These are phyloP conservation scores for Hydrozoanthus tunicans DNA, from an alignment of 64 coral and sea anemone species.

Conservation along the genomic window DNA sequence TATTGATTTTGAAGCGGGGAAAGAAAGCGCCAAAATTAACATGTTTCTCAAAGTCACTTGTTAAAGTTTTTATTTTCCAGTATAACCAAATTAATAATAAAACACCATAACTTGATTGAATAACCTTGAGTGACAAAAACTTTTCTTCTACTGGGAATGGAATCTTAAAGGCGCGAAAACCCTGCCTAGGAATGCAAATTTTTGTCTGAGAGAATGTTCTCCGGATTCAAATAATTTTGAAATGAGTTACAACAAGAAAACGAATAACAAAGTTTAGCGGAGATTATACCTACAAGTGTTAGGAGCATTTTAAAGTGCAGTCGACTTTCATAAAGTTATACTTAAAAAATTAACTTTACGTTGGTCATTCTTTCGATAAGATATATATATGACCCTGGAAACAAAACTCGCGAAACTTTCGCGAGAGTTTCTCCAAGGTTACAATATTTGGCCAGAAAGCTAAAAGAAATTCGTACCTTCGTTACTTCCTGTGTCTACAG, in stretches of 20 bases:
- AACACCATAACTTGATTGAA: neutral
- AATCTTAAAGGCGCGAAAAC: neutral
- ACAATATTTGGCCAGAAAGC: neutral
- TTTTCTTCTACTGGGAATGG: neutral
- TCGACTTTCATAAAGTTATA: neutral
- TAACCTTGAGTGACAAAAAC: neutral
- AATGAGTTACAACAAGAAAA: too few species aligned
- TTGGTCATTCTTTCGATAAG: neutral
- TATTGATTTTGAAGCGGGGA: neutral
- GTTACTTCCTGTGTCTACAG: neutral
- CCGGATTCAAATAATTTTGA: too few species aligned
- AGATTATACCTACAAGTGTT: too few species aligned
- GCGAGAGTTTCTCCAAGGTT: neutral
- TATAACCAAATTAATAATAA: neutral
- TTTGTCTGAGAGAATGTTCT: neutral
- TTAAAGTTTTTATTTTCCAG: neutral
- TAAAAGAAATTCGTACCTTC: slow-evolving; percentile 9
- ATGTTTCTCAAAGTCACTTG: neutral
- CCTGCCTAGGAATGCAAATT: neutral
- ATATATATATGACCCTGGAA: neutral
- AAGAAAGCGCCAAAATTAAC: slow-evolving; percentile 43
- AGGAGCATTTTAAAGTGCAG: too few species aligned
- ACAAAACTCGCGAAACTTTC: neutral
- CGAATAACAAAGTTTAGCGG: too few species aligned
- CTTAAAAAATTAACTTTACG: neutral